phyloP scores from a whole-genome alignment of 2,113 vertebrate genomes.

The Scopus umbretta region DNA sequence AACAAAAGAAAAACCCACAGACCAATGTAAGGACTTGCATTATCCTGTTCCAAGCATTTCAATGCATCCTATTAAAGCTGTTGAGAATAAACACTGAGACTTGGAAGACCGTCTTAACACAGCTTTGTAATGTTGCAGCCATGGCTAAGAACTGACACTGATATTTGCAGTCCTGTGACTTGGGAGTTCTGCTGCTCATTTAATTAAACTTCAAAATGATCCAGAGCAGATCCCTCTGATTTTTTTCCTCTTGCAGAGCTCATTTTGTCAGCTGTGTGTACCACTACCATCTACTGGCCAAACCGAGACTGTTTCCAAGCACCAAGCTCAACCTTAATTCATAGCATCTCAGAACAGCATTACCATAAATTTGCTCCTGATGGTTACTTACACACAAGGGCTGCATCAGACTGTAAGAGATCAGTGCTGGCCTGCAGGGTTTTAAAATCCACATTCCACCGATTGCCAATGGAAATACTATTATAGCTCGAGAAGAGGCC shows the following conservation, averaged over 20 bases:
- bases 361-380: neutral
- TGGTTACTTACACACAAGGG: neutral
- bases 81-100: neutral
- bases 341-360: rapidly evolving
- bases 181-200: neutral
- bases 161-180: neutral
- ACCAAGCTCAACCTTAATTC: no score
- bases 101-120: neutral
- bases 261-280: neutral
- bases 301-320: neutral
- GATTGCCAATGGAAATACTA: neutral
- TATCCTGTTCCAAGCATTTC: neutral
- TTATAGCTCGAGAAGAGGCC: neutral
- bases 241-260: neutral
- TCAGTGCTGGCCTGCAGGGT: neutral
- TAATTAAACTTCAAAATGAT: neutral
- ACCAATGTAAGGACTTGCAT: neutral
- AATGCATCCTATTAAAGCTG: neutral
- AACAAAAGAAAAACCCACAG: neutral
- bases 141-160: neutral
- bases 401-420: neutral
- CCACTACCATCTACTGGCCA: conserved; percentile 48
- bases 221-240: rapidly evolving
- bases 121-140: neutral
- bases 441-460: neutral